These are phyloP conservation scores for Troides helena DNA, from an alignment of 2,888 invertebrate species.

Conservation along the genomic window DNA sequence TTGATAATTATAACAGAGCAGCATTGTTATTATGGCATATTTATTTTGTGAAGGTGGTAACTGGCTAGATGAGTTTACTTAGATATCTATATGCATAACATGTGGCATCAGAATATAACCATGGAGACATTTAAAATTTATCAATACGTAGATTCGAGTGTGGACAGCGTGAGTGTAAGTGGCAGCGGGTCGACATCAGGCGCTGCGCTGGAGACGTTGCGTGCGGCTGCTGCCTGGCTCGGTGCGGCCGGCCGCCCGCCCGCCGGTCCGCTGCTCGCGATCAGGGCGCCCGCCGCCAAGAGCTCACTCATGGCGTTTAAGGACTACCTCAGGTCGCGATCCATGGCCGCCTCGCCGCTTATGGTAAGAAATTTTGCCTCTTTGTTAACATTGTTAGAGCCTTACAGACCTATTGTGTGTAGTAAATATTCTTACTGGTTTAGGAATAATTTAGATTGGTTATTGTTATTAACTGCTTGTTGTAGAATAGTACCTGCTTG, in stretches of 20 bases:
- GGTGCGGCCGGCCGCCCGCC: constrained; percentile 79
- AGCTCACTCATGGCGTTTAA: constrained; percentile 87
- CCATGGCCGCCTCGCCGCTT: constrained; percentile 87
- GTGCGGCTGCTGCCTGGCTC: constrained; percentile 92
- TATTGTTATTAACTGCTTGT: too few species aligned
- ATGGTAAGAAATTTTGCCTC: constrained; percentile 62
- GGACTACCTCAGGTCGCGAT: constrained; percentile 89
- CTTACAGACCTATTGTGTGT: too few species aligned
- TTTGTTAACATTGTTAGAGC: too few species aligned
- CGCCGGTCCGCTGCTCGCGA: constrained; percentile 56
- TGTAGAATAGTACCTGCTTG: too few species aligned
- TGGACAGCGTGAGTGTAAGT: constrained; percentile 67
- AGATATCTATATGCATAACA: too few species aligned
- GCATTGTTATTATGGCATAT: too few species aligned
- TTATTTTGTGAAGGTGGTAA: too few species aligned
- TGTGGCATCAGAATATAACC: too few species aligned
- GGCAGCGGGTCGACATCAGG: constrained; percentile 46
- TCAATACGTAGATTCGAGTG: constrained; percentile 61
- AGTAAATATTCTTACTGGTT: too few species aligned
- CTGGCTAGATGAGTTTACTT: too few species aligned
- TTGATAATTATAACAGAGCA: too few species aligned
- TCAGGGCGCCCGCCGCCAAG: constrained; percentile 87
- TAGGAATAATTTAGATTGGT: too few species aligned
- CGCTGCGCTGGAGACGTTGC: constrained; percentile 81
- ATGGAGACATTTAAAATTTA: not conserved